Base-by-base conservation (phyloP, 2,888 invertebrate species). In the Apoda limacodes region DNA sequence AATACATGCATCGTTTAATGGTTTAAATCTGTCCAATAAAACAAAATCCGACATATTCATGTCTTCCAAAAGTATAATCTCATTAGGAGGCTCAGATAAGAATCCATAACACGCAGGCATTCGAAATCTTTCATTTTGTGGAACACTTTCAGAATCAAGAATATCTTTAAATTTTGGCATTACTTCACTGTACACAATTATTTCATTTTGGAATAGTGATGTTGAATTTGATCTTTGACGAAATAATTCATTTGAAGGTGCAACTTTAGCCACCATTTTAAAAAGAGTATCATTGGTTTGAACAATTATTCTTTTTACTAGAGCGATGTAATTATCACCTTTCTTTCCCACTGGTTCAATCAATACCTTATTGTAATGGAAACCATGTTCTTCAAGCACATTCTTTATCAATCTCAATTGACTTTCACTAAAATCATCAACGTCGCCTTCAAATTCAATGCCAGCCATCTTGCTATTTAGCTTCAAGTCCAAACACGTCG, bases 21-120 rank as follows among this genome's bases (percentile, higher is more conserved):
- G 30, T 6, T 48, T 30, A 9, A 53, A 51, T 40, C 58, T 52
- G 25, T 65, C 53, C 1, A 60, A 22, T 47, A 66, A 60, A 1
- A 28, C 25, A 37, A 45, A 63, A n/a, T 52, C 39, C 2, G 37
- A 39, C 2, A 34, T 34, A 1, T 45, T 45, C 2, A 69, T 38
- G 32, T 69, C 70, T 49, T 68, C 63, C 2, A 66, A 32, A 3
- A 65, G 29, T 6, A 66, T 50, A 2, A 61, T 43, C 48, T 66
- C 64, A 23, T 61, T 34, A 0, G 48, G 48, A 22, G 32, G 26
- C 33, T 61, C 56, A 1, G 19, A n/a, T 1, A 42, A 21, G 5
- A 42, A 36, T 7, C 62, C 65, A 11, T 58, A 65, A 27, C 60
- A 63, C 26, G 45, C 42, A 2, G 65, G 52, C 28, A 43, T 54